phyloP scores from a whole-genome alignment of 2,797 vertebrate species.

The Labeo calbasu region DNA sequence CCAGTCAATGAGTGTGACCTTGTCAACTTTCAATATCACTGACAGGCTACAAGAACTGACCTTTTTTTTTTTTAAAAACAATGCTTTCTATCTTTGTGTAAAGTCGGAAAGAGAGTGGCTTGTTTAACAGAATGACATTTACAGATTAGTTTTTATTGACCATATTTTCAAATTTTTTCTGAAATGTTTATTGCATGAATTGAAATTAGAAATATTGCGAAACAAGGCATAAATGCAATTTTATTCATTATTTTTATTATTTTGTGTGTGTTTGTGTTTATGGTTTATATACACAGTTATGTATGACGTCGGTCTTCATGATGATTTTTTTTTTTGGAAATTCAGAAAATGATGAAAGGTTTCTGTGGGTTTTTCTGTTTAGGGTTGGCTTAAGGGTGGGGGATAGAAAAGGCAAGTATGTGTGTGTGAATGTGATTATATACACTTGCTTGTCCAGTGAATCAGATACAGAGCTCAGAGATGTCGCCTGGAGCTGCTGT shows the following conservation, averaged over 20 bases:
- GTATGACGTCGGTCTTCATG: neutral
- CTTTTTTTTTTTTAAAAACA: neutral
- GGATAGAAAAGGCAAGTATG: neutral
- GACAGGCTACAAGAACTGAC: neutral
- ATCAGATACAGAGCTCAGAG: constrained; percentile 14
- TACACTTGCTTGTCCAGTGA: constrained; percentile 33
- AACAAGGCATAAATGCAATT: neutral
- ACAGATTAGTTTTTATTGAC: neutral
- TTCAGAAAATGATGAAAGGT: neutral
- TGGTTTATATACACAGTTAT: neutral
- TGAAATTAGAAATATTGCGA: neutral
- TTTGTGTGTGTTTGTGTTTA: neutral
- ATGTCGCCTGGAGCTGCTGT: constrained; percentile 24
- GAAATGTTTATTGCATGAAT: neutral
- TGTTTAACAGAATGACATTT: neutral
- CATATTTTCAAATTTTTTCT: neutral
- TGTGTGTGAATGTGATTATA: constrained; percentile 15
- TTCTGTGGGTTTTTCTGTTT: neutral
- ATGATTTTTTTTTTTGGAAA: neutral
- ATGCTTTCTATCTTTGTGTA: neutral
- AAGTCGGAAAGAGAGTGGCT: neutral
- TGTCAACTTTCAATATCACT: neutral
- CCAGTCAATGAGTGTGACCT: neutral
- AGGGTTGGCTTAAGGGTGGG: neutral
- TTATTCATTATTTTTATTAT: no score